These are phyloP conservation scores for Labeo catla DNA, from an alignment of 2,113 vertebrate genomes.

Conservation along the genomic window DNA sequence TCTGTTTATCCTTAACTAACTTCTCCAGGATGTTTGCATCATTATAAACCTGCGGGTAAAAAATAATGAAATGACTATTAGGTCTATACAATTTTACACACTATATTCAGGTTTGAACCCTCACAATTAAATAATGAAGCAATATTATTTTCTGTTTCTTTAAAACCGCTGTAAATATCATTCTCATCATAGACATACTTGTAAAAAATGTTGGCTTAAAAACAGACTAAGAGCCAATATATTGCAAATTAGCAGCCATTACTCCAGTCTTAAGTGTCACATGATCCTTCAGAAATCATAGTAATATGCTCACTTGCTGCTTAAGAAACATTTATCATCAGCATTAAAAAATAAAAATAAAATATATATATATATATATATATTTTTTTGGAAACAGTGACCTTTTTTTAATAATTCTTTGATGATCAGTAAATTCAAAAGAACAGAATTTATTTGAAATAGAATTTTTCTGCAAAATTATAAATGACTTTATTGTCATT, in stretches of 20 bases:
- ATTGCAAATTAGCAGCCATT: too few relatives aligned
- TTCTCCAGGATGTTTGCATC: slow-evolving; percentile 96
- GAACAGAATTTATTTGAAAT: too few relatives aligned
- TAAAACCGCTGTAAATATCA: not conserved
- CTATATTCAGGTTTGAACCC: not conserved
- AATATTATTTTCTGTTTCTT: not conserved
- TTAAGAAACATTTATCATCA: too few relatives aligned
- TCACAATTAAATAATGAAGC: not conserved
- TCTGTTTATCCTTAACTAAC: slow-evolving; percentile 93
- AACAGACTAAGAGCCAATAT: too few relatives aligned
- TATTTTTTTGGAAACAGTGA: too few relatives aligned
- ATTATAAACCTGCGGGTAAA: slow-evolving; percentile 87
- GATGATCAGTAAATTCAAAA: too few relatives aligned
- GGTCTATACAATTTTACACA: not conserved
- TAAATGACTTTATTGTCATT: not conserved
- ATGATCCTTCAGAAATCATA: too few relatives aligned
- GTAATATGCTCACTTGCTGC: too few relatives aligned
- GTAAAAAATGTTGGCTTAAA: not conserved
- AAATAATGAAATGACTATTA: not conserved
- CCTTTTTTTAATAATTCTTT: too few relatives aligned
- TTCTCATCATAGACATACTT: not conserved
- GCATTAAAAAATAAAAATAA: too few relatives aligned
- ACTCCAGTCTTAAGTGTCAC: too few relatives aligned
- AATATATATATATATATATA: too few relatives aligned
- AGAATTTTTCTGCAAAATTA: not conserved